Percentiles rank a stretch among this genome's conserved stretches.
These are phyloP conservation scores for Crepidodera aurea DNA, from an alignment of 2,888 invertebrate genomes.

Conservation along the genomic window DNA sequence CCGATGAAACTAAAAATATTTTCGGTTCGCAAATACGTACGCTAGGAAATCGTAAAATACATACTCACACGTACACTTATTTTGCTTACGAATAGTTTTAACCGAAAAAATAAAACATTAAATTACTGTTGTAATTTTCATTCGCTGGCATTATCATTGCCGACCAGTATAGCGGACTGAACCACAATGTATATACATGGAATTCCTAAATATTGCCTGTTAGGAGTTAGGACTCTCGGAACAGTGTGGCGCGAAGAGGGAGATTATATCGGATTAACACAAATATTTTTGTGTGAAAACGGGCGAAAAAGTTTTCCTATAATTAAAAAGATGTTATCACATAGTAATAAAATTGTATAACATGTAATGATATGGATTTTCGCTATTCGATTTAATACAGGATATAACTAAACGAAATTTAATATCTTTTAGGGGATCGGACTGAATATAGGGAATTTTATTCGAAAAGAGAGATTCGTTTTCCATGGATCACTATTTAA, in stretches of 20 bases:
- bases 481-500: too few species aligned
- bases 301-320: neutral
- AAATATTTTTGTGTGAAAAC: neutral
- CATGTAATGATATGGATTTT: neutral
- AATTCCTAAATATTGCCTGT: slow-evolving; percentile 45
- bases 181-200: slow-evolving; percentile 36
- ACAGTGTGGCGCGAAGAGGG: slow-evolving; percentile 16
- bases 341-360: neutral
- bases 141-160: slow-evolving; percentile 35
- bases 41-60: slow-evolving; percentile 23
- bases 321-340: neutral
- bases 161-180: slow-evolving; percentile 27
- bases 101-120: slow-evolving; percentile 33
- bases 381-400: too few species aligned
- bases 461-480: too few species aligned
- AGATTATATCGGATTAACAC: slow-evolving; percentile 22
- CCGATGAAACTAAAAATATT: neutral
- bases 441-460: too few species aligned
- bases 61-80: slow-evolving; percentile 16
- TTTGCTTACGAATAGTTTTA: slow-evolving; percentile 31
- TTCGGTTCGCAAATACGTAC: slow-evolving; percentile 1
- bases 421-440: too few species aligned
- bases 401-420: too few species aligned
- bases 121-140: slow-evolving; percentile 38
- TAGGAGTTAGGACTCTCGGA: slow-evolving; percentile 12